These are phyloP conservation scores for Parnassius mnemosyne DNA, from an alignment of 2,888 invertebrate species.

Conservation along the genomic window DNA sequence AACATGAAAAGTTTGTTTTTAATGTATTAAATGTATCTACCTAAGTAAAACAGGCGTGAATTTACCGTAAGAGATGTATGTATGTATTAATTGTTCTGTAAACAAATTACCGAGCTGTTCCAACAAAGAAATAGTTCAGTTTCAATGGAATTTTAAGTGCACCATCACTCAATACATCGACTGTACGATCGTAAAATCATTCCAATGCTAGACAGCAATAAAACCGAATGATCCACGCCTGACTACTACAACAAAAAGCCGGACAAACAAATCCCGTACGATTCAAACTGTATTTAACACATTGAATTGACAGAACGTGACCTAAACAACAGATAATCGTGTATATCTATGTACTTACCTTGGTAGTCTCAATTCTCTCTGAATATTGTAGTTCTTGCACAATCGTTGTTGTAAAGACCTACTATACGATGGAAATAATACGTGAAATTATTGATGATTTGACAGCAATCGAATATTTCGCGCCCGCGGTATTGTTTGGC, in stretches of 20 bases:
- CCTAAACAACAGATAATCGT: constrained; percentile 50
- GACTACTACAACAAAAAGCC: constrained; percentile 50
- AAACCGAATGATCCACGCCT: constrained; percentile 44
- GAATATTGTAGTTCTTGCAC: neutral
- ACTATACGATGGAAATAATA: neutral
- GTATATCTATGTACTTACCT: constrained; percentile 45
- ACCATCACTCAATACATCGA: constrained; percentile 30
- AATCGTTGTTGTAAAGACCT: too few relatives aligned
- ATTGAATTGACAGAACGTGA: constrained; percentile 69
- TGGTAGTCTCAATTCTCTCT: constrained; percentile 20
- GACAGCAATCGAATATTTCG: constrained; percentile 16
- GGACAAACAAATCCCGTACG: constrained; percentile 53
- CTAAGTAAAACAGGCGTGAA: neutral
- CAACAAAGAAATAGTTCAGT: constrained; percentile 53
- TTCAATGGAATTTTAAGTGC: constrained; percentile 48
- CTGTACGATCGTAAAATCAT: constrained; percentile 39
- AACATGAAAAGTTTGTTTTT: too few relatives aligned
- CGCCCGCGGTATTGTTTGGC: constrained; percentile 14
- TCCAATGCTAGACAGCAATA: constrained; percentile 51
- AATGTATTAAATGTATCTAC: neutral
- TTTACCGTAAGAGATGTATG: constrained; percentile 2
- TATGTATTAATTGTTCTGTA: constrained; percentile 6
- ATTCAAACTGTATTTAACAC: constrained; percentile 48
- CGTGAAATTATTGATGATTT: constrained; percentile 11
- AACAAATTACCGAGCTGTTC: constrained; percentile 43